These are phyloP conservation scores for Dusona sp. DNA, from an alignment of 2,888 invertebrate species.

Conservation along the genomic window DNA sequence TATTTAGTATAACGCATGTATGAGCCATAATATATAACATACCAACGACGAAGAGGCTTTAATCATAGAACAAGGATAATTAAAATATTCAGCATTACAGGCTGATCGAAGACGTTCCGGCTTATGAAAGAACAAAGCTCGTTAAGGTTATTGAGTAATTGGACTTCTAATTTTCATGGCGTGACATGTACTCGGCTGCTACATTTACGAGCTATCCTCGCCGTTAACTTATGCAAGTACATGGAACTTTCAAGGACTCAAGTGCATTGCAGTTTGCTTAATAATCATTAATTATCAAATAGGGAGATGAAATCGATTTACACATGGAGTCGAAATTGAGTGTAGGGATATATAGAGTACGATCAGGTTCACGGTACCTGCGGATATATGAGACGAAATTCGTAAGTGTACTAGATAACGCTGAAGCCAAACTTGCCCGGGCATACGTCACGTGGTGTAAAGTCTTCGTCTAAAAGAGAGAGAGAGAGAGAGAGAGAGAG, in stretches of 20 bases:
- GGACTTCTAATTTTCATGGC: constrained; percentile 5
- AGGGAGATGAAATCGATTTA: background rate
- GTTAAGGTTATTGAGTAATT: constrained; percentile 23
- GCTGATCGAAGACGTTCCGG: background rate
- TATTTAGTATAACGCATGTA: background rate
- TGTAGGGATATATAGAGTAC: background rate
- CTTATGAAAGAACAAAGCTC: constrained; percentile 3
- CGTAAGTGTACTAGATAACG: constrained; percentile 14
- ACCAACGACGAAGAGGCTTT: background rate
- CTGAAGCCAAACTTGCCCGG: constrained; percentile 14
- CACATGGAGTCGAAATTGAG: background rate
- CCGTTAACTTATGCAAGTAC: background rate
- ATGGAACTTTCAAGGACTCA: background rate
- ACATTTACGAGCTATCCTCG: background rate
- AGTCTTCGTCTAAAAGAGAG: background rate
- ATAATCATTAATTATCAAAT: constrained; percentile 10
- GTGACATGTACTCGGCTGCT: background rate
- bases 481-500: background rate
- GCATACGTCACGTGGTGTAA: constrained; percentile 11
- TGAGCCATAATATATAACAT: background rate
- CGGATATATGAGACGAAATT: constrained; percentile 20
- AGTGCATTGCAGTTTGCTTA: background rate
- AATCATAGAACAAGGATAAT: constrained; percentile 8
- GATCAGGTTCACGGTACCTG: constrained; percentile 1
- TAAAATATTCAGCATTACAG: constrained; percentile 13